phyloP scores from a whole-genome alignment of 2,888 invertebrate genomes.

The Hypolimnas misippus region DNA sequence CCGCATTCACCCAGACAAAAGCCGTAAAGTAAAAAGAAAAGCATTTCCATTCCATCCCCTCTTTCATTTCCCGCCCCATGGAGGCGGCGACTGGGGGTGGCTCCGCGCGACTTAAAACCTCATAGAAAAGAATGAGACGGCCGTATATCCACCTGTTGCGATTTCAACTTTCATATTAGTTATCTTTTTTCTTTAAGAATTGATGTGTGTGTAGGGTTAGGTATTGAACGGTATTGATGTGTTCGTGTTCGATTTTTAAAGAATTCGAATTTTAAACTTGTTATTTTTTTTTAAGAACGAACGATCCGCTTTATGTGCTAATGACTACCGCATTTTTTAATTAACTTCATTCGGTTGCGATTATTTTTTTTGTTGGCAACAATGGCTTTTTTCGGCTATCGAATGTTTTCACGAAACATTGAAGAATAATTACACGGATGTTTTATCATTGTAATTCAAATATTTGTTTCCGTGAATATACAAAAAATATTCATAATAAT shows the following conservation, averaged over 20 bases:
- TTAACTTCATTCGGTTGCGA: neutral
- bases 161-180: slow-evolving; percentile 73
- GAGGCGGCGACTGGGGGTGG: slow-evolving; percentile 82
- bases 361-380: neutral
- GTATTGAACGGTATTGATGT: slow-evolving; percentile 71
- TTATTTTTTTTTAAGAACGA: too few species aligned
- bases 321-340: slow-evolving; percentile 2
- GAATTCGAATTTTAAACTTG: slow-evolving; percentile 16
- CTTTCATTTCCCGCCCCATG: slow-evolving; percentile 81
- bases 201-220: slow-evolving; percentile 53
- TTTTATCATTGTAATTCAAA: neutral
- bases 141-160: slow-evolving; percentile 82
- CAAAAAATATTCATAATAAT: too few species aligned
- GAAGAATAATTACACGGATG: neutral
- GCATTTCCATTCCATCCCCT: slow-evolving; percentile 77
- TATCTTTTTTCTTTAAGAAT: slow-evolving; percentile 66
- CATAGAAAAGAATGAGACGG: slow-evolving; percentile 82
- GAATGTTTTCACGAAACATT: neutral
- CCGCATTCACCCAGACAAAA: slow-evolving; percentile 84
- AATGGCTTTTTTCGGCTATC: neutral
- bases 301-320: too few species aligned
- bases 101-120: slow-evolving; percentile 73
- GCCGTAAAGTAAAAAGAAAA: slow-evolving; percentile 83
- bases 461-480: too few species aligned
- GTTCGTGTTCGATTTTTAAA: slow-evolving; percentile 59